Conservation (phyloP, 2,888 invertebrate species). For the Lycocerus yunnanus region DNA sequence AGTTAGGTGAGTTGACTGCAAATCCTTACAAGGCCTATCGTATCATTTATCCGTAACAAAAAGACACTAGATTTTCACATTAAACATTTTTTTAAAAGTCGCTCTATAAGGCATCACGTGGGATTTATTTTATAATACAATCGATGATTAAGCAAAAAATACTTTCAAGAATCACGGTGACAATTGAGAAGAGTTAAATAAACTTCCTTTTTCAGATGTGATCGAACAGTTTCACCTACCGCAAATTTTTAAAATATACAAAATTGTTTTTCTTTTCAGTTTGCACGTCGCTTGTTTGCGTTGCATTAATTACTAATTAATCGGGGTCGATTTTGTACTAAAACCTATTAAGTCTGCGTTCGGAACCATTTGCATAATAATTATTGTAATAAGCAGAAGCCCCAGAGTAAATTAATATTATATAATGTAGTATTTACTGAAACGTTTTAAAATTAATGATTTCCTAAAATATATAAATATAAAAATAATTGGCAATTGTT, state of each 20-base stretch:
- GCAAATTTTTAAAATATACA: neutral
- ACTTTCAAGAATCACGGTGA: neutral
- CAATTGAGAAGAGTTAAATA: neutral
- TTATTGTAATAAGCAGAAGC: neutral
- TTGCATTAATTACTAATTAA: neutral
- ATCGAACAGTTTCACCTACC: neutral
- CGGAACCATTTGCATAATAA: neutral
- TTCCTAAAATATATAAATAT: neutral
- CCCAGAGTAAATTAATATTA: neutral
- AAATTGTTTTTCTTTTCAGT: neutral
- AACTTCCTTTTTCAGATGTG: neutral
- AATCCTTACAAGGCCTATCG: conserved; percentile 19
- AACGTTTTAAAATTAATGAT: neutral
- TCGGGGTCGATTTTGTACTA: neutral
- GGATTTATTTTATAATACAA: neutral
- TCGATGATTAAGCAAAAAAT: neutral
- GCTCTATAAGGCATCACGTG: neutral
- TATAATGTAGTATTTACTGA: too few species aligned
- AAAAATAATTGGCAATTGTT: neutral
- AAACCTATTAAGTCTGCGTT: neutral
- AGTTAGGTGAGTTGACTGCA: conserved; percentile 13
- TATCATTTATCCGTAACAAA: conserved; percentile 11
- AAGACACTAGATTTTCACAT: conserved; percentile 14
- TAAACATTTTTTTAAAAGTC: neutral
- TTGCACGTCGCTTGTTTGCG: neutral